Base-by-base conservation (phyloP, 2,113 vertebrate genomes). In the Ptychochromis oligacanthus region DNA sequence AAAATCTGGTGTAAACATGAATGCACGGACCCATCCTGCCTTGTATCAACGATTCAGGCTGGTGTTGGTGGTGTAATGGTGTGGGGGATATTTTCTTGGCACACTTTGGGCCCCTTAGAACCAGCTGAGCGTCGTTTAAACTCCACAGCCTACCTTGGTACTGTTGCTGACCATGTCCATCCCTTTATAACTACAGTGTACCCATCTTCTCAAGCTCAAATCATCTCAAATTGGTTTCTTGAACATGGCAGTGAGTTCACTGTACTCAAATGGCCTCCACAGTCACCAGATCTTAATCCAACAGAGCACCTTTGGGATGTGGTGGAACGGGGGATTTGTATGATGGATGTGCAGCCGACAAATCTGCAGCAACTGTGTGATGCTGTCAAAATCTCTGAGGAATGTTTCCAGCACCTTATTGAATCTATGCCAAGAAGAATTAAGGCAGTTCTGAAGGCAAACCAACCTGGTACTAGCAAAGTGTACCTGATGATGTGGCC, bases 401-500 rank as follows among this genome's bases (percentile, higher is more conserved):
- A 24, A n/a, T 22, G 0, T 40, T 40, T 12, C 10, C 38, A 12
- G 9, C 10, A 9, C 38, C 38, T 40, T 40, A 10, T 67, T 67
- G 8, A 46, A 26, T 67, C 8, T 49, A 70, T 28, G 22, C 64
- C 22, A 4, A 7, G 22, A 70, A 70, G 22, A 67, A 9, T 46
- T 46, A 67, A 67, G 5, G 40, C 3, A 1, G 24, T 15, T 0
- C 3, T 31, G 17, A 12, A 0, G 1, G 1, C 40, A 70, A 24
- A 70, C 40, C 15, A 49, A 12, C 0, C 9, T 28, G 15, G 24
- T 12, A 70, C 22, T 11, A 20, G 43, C 15, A 70, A 4, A 9
- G 46, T 70, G 64, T 70, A 70, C 1, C 64, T 49, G 18, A 70
- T 67, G 11, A 70, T 28, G 14, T 28, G 64, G 40, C 15, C 9